These are phyloP conservation scores for Eupeodes luniger DNA, from an alignment of 2,888 invertebrate species.

Conservation along the genomic window DNA sequence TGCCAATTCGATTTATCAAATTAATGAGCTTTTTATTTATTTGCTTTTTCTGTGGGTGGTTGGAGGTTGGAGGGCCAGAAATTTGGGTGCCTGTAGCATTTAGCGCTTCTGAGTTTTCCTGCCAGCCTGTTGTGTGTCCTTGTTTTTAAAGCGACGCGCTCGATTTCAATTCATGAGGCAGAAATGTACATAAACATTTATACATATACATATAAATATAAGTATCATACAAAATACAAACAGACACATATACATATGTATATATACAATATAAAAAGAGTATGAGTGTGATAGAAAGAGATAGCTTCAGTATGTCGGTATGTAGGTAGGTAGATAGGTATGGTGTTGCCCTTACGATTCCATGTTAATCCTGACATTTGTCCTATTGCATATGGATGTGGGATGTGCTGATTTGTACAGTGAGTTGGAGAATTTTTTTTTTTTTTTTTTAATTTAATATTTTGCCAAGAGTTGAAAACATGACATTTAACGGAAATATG, in stretches of 20 bases:
- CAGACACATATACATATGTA: neutral
- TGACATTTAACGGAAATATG: no score
- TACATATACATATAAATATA: constrained; percentile 15
- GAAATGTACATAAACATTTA: constrained; percentile 48
- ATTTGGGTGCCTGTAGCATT: constrained; percentile 59
- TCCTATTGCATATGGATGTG: constrained; percentile 66
- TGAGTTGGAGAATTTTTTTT: constrained; percentile 16
- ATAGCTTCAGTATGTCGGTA: neutral
- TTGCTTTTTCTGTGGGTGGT: constrained; percentile 79
- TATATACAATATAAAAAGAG: neutral
- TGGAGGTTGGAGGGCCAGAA: neutral
- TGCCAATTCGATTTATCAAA: constrained; percentile 82
- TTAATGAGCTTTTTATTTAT: constrained; percentile 83
- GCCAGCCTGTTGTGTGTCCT: constrained; percentile 75
- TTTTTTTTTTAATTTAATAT: no score
- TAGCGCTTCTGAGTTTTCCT: constrained; percentile 64
- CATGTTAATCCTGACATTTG: constrained; percentile 75
- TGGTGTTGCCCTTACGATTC: constrained; percentile 70
- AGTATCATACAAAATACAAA: neutral
- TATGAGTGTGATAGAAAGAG: neutral
- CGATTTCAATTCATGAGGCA: constrained; percentile 68
- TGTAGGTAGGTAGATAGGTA: neutral
- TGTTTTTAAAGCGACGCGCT: constrained; percentile 64
- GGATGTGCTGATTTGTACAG: constrained; percentile 55
- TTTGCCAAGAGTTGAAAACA: no score